Evolutionary conservation across 2,888 invertebrate species (phyloP), one percentile per base, ranked within the genome.

Genomic region (Yponomeuta cagnagella): DNA sequence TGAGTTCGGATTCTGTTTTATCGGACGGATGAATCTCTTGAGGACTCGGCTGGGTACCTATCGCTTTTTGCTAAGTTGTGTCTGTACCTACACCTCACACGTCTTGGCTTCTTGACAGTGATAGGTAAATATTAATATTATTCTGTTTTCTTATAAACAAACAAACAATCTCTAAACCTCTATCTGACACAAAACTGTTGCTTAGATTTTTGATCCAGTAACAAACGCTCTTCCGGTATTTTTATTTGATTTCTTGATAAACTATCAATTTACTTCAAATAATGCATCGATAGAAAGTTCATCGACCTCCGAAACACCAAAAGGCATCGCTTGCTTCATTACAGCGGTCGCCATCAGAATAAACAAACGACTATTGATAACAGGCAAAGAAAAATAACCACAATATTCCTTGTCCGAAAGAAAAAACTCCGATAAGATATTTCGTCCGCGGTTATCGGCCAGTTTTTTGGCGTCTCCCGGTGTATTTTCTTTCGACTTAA

Each of bases 401-500:
- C 83, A 86, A 85, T 86, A 84, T 87, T 58, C 52, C 15, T 58
- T 77, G 79, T 75, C 75, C 73, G 72, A 85, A 30, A 48, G 67
- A 67, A 67, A 67, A 67, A 67, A 67, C 37, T 33, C 12, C 43
- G 68, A 68, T 68, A 68, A 68, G 52, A 48, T 23, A 31, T 37
- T 15, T 30, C 31, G 70, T 43, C 43, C 43, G 43, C 43, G 43
- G 43, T 48, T 70, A 70, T 37, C 33, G 58, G 69, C 23, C 68
- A 63, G 63, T 83, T 86, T 87, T 85, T 86, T 85, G 85, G 84
- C 82, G 70, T 66, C 48, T 66, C 48, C 65, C 65, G 33, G 52
- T 37, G 81, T 88, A 84, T 87, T 86, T 86, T 85, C 81, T 82
- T 82, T 77, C 75, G 78, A 82, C 77, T 84, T 90, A 88, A 90